Percentiles rank a stretch among this genome's conserved stretches.
These are phyloP conservation scores for Thamnophis elegans DNA, from an alignment of 2,797 vertebrate genomes.

Conservation along the genomic window DNA sequence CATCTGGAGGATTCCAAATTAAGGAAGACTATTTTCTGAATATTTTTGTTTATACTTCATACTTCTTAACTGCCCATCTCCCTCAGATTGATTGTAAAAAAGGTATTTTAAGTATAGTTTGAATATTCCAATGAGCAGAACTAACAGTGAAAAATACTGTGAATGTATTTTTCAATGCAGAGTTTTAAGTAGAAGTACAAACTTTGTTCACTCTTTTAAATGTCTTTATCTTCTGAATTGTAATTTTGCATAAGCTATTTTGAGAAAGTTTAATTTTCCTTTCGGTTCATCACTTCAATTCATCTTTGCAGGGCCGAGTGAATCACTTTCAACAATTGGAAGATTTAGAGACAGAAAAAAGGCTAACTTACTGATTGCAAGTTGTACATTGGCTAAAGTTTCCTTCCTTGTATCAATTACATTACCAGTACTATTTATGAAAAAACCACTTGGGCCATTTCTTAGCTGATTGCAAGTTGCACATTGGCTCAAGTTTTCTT, in stretches of 20 bases:
- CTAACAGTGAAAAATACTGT: neutral
- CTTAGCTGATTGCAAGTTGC: neutral
- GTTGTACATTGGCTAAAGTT: neutral
- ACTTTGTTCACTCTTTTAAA: neutral
- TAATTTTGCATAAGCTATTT: neutral
- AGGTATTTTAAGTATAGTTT: conserved; percentile 33
- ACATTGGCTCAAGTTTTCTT: neutral
- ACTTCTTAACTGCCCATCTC: neutral
- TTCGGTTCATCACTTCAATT: neutral
- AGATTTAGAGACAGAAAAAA: neutral
- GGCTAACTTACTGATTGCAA: neutral
- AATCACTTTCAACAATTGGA: neutral
- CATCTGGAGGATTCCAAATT: neutral
- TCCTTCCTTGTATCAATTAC: neutral
- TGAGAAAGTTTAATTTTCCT: neutral
- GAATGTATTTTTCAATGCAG: neutral
- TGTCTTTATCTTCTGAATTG: neutral
- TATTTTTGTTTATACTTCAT: neutral
- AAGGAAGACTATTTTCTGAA: neutral
- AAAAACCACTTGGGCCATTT: neutral
- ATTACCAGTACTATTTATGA: neutral
- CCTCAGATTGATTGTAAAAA: neutral
- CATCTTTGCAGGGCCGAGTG: neutral
- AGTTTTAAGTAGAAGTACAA: neutral
- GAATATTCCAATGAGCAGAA: conserved; percentile 20